Percentiles rank a stretch among this genome's conserved stretches.
phyloP scores from a whole-genome alignment of 2,888 invertebrate species.

The Ryuthela nishihirai region DNA sequence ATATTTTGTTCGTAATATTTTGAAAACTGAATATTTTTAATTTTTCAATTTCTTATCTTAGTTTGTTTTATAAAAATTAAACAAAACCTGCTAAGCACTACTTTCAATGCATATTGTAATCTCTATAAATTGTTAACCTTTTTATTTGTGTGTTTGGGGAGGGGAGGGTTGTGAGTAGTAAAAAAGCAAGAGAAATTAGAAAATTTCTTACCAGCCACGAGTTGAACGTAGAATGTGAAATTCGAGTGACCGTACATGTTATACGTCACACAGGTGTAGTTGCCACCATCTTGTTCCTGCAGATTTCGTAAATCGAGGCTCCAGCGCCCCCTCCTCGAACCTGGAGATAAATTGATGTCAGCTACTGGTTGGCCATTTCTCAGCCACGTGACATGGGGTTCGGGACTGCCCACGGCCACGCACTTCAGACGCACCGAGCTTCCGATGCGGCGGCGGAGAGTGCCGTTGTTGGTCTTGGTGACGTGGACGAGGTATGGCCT shows the following conservation, averaged over 20 bases:
- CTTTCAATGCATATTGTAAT: no score
- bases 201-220: slow-evolving; percentile 26
- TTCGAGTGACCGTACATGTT: slow-evolving; percentile 28
- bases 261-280: slow-evolving; percentile 33
- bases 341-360: slow-evolving; percentile 10
- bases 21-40: no score
- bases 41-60: no score
- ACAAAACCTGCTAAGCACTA: no score
- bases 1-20: no score
- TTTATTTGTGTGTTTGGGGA: no score
- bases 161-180: no score
- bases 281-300: slow-evolving; percentile 29
- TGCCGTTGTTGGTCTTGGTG: slow-evolving; percentile 11
- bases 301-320: slow-evolving; percentile 28
- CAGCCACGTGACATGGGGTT: slow-evolving; percentile 40
- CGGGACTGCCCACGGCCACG: slow-evolving; percentile 36
- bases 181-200: no score
- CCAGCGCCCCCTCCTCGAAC: slow-evolving; percentile 16
- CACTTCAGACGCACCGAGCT: slow-evolving; percentile 38
- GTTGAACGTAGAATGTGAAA: slow-evolving; percentile 13
- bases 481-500: slow-evolving; percentile 10
- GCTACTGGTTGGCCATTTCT: slow-evolving; percentile 34
- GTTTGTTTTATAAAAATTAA: no score
- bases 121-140: no score
- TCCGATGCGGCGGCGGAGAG: slow-evolving; percentile 19